Evolutionary conservation across 2,797 vertebrate genomes (phyloP).

Genomic region (Orientallactaga sibirica): DNA sequence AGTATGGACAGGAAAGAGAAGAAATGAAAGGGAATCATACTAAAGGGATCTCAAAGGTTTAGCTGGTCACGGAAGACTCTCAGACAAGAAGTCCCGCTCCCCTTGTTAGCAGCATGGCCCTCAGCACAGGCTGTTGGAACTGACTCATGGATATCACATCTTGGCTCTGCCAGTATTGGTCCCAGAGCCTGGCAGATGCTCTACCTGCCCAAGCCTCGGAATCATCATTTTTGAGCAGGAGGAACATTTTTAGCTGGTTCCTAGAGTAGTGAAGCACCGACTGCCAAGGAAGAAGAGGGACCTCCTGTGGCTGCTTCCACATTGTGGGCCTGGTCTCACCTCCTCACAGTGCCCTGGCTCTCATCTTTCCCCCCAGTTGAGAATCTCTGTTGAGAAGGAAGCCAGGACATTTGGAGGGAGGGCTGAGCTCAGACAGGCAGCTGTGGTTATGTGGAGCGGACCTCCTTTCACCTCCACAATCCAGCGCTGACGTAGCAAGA

Average conservation of each 20-base stretch:
- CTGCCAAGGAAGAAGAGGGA: no score
- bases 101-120: background rate
- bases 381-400: background rate
- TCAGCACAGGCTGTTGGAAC: background rate
- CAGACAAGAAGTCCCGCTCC: background rate
- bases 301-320: background rate
- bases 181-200: background rate
- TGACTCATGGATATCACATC: background rate
- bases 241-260: no score
- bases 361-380: background rate
- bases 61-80: background rate
- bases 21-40: background rate
- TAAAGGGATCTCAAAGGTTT: background rate
- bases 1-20: background rate
- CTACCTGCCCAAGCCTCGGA: background rate
- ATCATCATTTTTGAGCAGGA: background rate
- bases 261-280: accelerated
- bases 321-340: accelerated
- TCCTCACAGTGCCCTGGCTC: no score
- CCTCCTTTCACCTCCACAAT: background rate
- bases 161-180: background rate
- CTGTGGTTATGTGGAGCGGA: background rate
- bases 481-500: no score
- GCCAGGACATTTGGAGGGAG: background rate
- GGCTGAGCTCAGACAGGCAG: background rate